Evolutionary conservation across 2,797 vertebrate species (phyloP).

Genomic region (Lateolabrax maculatus): DNA sequence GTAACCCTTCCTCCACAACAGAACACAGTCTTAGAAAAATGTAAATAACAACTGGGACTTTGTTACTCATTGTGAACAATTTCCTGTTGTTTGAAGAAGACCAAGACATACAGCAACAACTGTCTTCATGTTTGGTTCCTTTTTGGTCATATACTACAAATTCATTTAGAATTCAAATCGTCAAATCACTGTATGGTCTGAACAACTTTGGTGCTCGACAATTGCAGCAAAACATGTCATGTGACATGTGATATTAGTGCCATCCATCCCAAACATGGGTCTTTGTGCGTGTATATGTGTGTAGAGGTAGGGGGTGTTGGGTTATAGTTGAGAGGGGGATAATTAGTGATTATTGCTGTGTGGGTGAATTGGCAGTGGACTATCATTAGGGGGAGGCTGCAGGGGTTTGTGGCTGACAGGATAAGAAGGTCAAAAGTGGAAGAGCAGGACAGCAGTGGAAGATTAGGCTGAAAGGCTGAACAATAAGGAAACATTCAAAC

Average conservation of each 20-base stretch:
- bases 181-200: slow-evolving; percentile 1
- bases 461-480: slow-evolving; percentile 34
- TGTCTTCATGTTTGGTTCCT: slow-evolving; percentile 13
- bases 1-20: slow-evolving; percentile 50
- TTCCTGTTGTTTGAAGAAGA: slow-evolving; percentile 32
- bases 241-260: slow-evolving; percentile 46
- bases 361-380: slow-evolving; percentile 62
- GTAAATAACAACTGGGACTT: slow-evolving; percentile 49
- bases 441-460: slow-evolving; percentile 35
- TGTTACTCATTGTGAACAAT: slow-evolving; percentile 24
- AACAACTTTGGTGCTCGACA: slow-evolving; percentile 7
- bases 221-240: slow-evolving; percentile 22
- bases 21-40: slow-evolving; percentile 31
- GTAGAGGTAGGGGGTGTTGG: slow-evolving; percentile 9
- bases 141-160: background rate
- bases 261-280: slow-evolving; percentile 37
- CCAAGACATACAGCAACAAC: background rate
- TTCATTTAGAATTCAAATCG: background rate
- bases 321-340: slow-evolving; percentile 59
- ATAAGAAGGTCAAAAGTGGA: slow-evolving; percentile 69
- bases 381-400: slow-evolving; percentile 65
- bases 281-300: slow-evolving; percentile 18
- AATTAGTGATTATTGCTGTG: slow-evolving; percentile 76
- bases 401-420: slow-evolving; percentile 59
- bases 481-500: slow-evolving; percentile 46